A percentile compares a stretch with the other conserved stretches of the same genome.
phyloP scores from a whole-genome alignment of 2,113 vertebrate species.

The Callipepla squamata region DNA sequence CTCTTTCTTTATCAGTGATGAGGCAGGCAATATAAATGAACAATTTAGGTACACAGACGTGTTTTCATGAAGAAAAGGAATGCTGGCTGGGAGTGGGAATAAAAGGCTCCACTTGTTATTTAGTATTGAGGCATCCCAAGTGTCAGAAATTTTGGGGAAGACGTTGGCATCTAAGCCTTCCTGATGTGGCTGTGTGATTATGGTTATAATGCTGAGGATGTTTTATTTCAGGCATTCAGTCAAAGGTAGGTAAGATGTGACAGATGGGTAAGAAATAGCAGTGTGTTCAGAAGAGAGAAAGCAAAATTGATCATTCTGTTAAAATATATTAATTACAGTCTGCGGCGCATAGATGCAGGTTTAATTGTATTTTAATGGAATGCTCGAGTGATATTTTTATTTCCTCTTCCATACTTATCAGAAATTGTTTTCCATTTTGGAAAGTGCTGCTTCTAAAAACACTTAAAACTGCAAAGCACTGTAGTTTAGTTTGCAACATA shows the following conservation, averaged over 20 bases:
- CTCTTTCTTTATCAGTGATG: not conserved
- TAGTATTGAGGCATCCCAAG: not conserved
- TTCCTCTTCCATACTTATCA: not conserved
- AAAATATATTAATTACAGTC: slow-evolving; percentile 15
- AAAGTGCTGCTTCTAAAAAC: slow-evolving; percentile 8
- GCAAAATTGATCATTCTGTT: not conserved
- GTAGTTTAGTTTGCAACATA: slow-evolving; percentile 42
- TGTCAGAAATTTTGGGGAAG: not conserved
- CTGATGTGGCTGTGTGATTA: not conserved
- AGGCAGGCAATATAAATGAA: not conserved
- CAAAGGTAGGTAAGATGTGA: not conserved
- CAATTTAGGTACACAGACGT: not conserved
- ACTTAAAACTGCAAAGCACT: not conserved
- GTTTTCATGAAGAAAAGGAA: not conserved
- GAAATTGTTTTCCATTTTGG: slow-evolving; percentile 21
- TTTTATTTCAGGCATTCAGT: slow-evolving; percentile 29
- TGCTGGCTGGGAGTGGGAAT: not conserved
- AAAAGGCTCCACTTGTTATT: not conserved
- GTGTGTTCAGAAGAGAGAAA: not conserved
- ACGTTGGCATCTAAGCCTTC: not conserved
- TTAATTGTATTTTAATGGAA: slow-evolving; percentile 42
- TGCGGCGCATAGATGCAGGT: not conserved
- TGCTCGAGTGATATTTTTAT: slow-evolving; percentile 11
- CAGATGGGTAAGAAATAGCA: slow-evolving; percentile 12
- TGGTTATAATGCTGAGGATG: not conserved